phyloP scores from a whole-genome alignment of 2,113 vertebrate genomes.

The Turdus rufiventris region DNA sequence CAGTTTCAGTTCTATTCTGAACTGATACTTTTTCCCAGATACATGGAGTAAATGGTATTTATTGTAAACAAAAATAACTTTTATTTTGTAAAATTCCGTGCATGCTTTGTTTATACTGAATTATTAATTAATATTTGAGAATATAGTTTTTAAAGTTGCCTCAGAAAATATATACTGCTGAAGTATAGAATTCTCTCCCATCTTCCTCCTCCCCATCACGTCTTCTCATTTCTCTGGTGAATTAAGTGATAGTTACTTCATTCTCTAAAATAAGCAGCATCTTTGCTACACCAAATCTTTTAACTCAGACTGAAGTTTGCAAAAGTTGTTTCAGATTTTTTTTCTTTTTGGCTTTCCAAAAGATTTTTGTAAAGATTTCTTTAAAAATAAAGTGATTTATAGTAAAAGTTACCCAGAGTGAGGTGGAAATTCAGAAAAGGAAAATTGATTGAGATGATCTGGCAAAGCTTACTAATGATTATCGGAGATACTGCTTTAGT shows the following conservation, averaged over 20 bases:
- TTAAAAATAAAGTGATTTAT: not conserved
- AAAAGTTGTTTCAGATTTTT: not conserved
- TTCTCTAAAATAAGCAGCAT: not conserved
- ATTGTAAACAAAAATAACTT: not conserved
- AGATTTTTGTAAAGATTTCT: not conserved
- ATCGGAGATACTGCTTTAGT: not conserved
- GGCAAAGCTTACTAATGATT: not conserved
- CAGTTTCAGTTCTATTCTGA: too few species aligned
- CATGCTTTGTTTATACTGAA: not conserved
- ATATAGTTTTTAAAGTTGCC: not conserved
- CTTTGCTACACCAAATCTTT: not conserved
- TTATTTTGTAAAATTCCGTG: not conserved
- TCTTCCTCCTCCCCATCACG: not conserved
- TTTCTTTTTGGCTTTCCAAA: not conserved
- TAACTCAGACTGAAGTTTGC: not conserved
- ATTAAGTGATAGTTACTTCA: not conserved
- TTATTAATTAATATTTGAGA: not conserved
- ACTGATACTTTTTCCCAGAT: constrained; percentile 19
- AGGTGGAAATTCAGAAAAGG: not conserved
- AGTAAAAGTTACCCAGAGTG: not conserved
- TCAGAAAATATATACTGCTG: not conserved
- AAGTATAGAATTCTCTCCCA: not conserved
- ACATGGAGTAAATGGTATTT: not conserved
- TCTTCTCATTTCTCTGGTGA: not conserved
- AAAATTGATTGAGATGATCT: not conserved